phyloP scores from a whole-genome alignment of 2,113 vertebrate species.

The Ammospiza nelsoni region DNA sequence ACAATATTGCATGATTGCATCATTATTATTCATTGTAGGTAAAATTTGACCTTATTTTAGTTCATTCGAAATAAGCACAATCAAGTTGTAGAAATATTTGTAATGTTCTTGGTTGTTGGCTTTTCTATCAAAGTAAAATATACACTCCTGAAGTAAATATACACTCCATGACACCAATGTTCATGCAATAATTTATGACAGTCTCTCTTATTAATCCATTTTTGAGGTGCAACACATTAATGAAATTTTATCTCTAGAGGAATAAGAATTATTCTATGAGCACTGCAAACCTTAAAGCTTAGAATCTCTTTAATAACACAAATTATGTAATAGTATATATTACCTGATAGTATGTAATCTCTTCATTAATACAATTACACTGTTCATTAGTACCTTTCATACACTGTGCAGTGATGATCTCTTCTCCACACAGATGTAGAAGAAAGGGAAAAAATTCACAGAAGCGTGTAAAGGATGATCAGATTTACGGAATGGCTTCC shows the following conservation, averaged over 20 bases:
- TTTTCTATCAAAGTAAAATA: neutral
- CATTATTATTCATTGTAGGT: neutral
- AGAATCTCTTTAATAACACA: neutral
- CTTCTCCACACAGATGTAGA: neutral
- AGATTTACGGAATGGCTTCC: neutral
- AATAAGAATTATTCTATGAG: neutral
- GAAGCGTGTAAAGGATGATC: neutral
- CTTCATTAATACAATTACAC: neutral
- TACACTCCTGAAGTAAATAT: too few species aligned
- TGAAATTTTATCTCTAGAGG: neutral
- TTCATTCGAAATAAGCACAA: neutral
- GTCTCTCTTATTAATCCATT: neutral
- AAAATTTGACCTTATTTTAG: neutral
- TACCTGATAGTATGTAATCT: neutral
- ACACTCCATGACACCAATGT: neutral
- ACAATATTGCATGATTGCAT: accelerated
- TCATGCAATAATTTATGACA: neutral
- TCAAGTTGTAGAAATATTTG: neutral
- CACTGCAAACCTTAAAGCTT: neutral
- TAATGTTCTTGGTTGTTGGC: neutral
- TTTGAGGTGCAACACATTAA: neutral
- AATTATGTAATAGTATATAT: neutral
- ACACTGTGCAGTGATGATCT: neutral
- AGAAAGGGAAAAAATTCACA: neutral
- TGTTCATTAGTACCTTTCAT: neutral